Base-by-base conservation (phyloP, 2,113 vertebrate species). In the Sigmodon hispidus region DNA sequence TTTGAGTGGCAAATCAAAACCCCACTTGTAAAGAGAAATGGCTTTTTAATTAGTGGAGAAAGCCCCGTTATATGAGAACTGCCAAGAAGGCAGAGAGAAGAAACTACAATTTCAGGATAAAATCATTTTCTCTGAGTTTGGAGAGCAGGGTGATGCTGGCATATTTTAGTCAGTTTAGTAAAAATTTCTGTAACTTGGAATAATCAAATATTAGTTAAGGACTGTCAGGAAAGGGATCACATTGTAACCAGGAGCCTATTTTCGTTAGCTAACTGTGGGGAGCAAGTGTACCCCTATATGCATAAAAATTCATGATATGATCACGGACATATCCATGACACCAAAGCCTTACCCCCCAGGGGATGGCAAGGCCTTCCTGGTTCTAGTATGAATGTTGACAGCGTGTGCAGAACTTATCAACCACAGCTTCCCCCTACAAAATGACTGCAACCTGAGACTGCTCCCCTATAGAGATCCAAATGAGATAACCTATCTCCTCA, bases 41-140 rank as follows among this genome's bases (percentile, higher is more conserved):
- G 90, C 72, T 95, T 50, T 91, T 80, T 94, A 84, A 89, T 94
- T 89, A 79, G 43, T 89, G 70, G 26, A 87, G 31, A 93, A 91
- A 84, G 16, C 22, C 84, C 92, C 12, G 8, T 19, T 43, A 79
- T 69, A 57, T 26, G 48, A 95, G 24, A 26, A 69, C 16, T 45
- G 9, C 45, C 88, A 90, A 67, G 2, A 59, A 50, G 36, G 61
- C 4, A 84, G 40, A 55, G 55, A 69, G 90, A n/a, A 89, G 87
- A 94, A 29, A 40, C 77, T 80, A 81, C n/a, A 90, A 91, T 61
- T 57, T 93, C 79, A 84, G 79, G 63, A 87, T 85, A 69, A 45
- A 90, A 24, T 36, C 36, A 55, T 36, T 90, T 93, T 76, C 48
- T 76, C 2, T 67, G 89, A 81, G 40, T 87, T 86, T 57, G 88